Conservation (phyloP, 2,888 invertebrate species). For the Parnassius glacialis region DNA sequence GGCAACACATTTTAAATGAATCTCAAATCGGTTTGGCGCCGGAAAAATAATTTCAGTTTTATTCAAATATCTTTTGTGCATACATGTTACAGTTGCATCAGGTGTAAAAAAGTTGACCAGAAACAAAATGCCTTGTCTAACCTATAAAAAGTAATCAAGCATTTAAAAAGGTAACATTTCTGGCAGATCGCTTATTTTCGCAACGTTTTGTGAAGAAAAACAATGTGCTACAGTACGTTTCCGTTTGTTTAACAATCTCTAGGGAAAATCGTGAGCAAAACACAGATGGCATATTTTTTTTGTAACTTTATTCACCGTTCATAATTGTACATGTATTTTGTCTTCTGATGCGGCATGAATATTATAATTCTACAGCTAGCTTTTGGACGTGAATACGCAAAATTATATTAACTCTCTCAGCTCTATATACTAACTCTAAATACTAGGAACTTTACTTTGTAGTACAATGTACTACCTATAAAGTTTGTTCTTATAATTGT, state of each 20-base stretch:
- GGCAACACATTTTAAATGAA: neutral
- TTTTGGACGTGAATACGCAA: no score
- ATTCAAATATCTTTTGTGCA: neutral
- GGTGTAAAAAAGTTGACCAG: neutral
- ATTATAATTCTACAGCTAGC: no score
- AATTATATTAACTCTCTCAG: no score
- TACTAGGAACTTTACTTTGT: no score
- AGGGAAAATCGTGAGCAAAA: neutral
- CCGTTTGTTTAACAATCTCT: neutral
- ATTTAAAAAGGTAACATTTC: neutral
- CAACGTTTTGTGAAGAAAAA: neutral
- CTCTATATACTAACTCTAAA: no score
- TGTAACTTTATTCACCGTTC: no score
- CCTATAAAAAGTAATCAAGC: neutral
- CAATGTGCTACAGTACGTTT: neutral
- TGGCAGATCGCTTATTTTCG: neutral
- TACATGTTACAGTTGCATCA: neutral
- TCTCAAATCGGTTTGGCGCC: neutral
- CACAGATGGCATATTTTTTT: no score
- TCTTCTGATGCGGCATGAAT: no score
- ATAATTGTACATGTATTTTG: no score
- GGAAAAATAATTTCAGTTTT: neutral
- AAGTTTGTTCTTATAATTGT: no score
- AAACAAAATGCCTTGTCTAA: neutral
- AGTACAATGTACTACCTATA: no score